These are phyloP conservation scores for Heliornis fulica DNA, from an alignment of 2,113 vertebrate genomes.

Conservation along the genomic window DNA sequence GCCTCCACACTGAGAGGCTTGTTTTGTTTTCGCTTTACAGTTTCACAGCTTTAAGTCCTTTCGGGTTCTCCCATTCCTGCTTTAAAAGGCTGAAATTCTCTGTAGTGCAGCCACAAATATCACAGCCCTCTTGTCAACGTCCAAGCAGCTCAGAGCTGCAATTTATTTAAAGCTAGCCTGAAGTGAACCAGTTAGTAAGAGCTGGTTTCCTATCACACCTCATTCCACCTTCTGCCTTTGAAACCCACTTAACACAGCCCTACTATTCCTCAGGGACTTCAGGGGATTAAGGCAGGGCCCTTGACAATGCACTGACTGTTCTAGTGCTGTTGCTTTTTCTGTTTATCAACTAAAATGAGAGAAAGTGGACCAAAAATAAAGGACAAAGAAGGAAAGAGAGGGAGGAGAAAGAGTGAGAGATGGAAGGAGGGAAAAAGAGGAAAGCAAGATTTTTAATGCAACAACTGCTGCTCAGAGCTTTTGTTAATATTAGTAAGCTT, in stretches of 20 bases:
- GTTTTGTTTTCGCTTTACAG: not conserved
- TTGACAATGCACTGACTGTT: slow-evolving; percentile 36
- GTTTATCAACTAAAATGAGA: not conserved
- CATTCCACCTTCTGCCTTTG: slow-evolving; percentile 57
- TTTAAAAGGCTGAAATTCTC: slow-evolving; percentile 42
- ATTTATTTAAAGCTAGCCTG: slow-evolving; percentile 68
- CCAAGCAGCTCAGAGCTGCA: slow-evolving; percentile 36
- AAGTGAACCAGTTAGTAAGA: slow-evolving; percentile 70
- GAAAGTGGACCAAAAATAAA: not conserved
- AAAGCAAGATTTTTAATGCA: not conserved
- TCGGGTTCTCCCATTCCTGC: not conserved
- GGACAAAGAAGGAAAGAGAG: not conserved
- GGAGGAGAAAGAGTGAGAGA: not conserved
- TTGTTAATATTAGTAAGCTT: not conserved
- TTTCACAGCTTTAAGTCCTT: not conserved
- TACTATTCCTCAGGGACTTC: slow-evolving; percentile 17
- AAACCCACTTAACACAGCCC: slow-evolving; percentile 56
- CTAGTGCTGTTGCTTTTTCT: not conserved
- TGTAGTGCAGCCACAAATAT: slow-evolving; percentile 38
- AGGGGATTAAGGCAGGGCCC: slow-evolving; percentile 30
- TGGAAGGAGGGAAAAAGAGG: accelerated
- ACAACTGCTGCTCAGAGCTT: not conserved
- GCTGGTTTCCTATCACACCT: slow-evolving; percentile 61
- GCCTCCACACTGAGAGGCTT: not conserved
- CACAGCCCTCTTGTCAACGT: slow-evolving; percentile 37